A percentile compares a stretch with the other conserved stretches of the same genome.
phyloP scores from a whole-genome alignment of 2,797 vertebrate genomes.

The Paramormyrops hopkinsi region DNA sequence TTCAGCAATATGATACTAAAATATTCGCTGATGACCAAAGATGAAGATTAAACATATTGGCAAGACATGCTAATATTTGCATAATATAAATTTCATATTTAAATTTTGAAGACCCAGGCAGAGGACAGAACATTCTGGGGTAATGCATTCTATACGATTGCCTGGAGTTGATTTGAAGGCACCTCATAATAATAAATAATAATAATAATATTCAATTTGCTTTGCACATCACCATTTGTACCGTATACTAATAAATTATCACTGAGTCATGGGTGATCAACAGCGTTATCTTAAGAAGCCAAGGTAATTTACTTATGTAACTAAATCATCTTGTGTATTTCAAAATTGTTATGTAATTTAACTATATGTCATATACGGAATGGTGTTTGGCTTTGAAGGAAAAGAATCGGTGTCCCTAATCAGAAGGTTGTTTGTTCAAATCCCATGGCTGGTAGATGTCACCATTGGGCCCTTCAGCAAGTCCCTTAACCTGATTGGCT shows the following conservation, averaged over 20 bases:
- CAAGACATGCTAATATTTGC: background rate
- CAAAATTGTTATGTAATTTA: conserved; percentile 6
- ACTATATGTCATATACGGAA: background rate
- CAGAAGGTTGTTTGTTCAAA: background rate
- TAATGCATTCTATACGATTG: background rate
- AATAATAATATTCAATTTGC: background rate
- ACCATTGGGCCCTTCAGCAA: background rate
- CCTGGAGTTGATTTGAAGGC: background rate
- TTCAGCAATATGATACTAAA: background rate
- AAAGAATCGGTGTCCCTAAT: background rate
- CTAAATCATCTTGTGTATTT: background rate
- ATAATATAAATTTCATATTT: background rate
- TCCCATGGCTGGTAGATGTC: background rate
- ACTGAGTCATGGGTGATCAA: background rate
- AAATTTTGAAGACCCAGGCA: background rate
- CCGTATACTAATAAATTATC: background rate
- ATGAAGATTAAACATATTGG: background rate
- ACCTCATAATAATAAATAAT: background rate
- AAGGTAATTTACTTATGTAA: background rate
- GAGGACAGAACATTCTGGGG: background rate
- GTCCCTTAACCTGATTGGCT: background rate
- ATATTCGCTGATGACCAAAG: background rate
- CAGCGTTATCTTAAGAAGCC: background rate
- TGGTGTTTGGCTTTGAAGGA: background rate
- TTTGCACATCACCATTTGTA: conserved; percentile 5